Evolutionary conservation across 2,797 vertebrate genomes (phyloP), one percentile per base, ranked within the genome.

Genomic region (Etheostoma nigrum): DNA sequence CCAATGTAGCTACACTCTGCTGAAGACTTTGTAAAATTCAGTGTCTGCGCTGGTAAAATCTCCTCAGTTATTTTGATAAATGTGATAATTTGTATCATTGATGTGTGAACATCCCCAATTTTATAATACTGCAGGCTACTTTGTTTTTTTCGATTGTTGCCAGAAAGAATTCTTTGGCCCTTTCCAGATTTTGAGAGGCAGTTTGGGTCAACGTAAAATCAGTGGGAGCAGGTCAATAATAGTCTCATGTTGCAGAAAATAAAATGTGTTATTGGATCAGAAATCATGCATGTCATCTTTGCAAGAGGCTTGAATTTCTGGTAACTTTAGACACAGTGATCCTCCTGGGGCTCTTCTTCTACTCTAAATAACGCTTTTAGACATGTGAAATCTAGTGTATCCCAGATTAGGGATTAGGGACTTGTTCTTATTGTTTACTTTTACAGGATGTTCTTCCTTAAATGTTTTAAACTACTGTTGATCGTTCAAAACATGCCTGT

Each of bases 161-260:
- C 72, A 73, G 63, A 72, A 65, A 70, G 36, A 30, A 27, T 25
- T 74, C 53, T 81, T 51, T 81, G 78, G 66, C 71, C 4, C 49
- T 2, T 49, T n/a, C 6, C 18, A 5, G 70, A 60, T 77, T 71
- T 80, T 49, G 23, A 70, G 62, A 81, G n/a, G 12, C 71, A 61
- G 42, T 76, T 69, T 53, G 49, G 77, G 79, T 83, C 73, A 61
- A 57, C 72, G 65, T 61, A 48, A 78, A 78, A 74, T 70, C 72
- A 74, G 71, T 42, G 53, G 69, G 79, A 78, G 69, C 85, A 84
- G 81, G 87, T 87, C 79, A 83, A 74, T 51, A 77, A 86, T 33
- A 4, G 58, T 36, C 53, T 87, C 79, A 12, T 60, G 75, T 79
- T 86, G n/a, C 58, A 79, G 52, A 81, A 57, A 80, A 81, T 60